phyloP scores from a whole-genome alignment of 2,797 vertebrate genomes.

The Platalea minor region DNA sequence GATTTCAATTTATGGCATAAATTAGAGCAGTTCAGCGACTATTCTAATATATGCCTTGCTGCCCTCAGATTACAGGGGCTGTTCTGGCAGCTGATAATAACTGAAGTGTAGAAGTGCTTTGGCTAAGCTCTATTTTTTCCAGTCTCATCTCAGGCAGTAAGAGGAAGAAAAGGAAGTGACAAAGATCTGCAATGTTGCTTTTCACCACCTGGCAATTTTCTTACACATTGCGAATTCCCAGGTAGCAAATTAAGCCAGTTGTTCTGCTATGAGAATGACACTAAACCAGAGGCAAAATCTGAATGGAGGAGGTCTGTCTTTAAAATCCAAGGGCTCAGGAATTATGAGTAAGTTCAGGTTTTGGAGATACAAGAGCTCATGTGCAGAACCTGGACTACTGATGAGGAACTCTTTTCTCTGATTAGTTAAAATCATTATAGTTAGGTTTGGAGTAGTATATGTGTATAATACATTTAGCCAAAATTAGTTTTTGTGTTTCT shows the following conservation, averaged over 20 bases:
- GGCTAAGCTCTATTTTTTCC: neutral
- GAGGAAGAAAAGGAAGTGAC: neutral
- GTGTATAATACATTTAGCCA: neutral
- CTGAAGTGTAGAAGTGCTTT: neutral
- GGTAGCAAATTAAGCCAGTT: neutral
- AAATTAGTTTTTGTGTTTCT: neutral
- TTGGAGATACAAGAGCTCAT: neutral
- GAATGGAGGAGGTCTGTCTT: neutral
- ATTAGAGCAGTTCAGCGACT: conserved; percentile 17
- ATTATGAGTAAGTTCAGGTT: neutral
- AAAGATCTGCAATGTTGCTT: neutral
- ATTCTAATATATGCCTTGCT: neutral
- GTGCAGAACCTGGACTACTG: neutral
- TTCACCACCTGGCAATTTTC: conserved; percentile 18
- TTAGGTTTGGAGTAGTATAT: neutral
- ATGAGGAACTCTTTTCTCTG: neutral
- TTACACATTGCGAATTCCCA: neutral
- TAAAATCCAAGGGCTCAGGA: neutral
- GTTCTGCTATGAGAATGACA: neutral
- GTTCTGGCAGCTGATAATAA: neutral
- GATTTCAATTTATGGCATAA: conserved; percentile 30
- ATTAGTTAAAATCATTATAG: neutral
- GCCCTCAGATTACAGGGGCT: neutral
- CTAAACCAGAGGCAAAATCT: neutral
- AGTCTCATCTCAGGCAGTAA: neutral